Evolutionary conservation across 1,140 invertebrate genomes (phyloP).

Genomic region (Himalopsyche phryganea): DNA sequence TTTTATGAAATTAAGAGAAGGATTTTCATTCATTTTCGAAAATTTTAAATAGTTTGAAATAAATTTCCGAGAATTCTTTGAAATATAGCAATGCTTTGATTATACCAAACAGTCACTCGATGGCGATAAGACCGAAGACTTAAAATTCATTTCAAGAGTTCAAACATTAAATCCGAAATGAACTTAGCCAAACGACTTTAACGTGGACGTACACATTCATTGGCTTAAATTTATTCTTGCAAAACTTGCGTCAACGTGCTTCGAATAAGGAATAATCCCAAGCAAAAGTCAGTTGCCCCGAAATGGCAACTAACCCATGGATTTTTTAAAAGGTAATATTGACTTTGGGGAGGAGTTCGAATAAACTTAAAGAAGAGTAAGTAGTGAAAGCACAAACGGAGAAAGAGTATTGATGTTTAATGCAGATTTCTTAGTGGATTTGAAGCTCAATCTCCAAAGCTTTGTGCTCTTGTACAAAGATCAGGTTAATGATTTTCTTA

Average conservation of each 20-base stretch:
- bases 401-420: slow-evolving; percentile 32
- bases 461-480: slow-evolving; percentile 33
- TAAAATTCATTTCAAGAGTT: slow-evolving; percentile 25
- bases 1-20: too few relatives aligned
- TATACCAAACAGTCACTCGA: too few relatives aligned
- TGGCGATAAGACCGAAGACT: not conserved
- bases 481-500: slow-evolving; percentile 35
- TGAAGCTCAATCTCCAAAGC: slow-evolving; percentile 14
- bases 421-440: slow-evolving; percentile 33
- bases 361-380: slow-evolving; percentile 18
- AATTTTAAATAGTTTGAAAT: not conserved
- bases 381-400: not conserved
- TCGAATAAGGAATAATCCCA: slow-evolving; percentile 25
- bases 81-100: not conserved
- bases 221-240: slow-evolving; percentile 24
- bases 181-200: slow-evolving; percentile 31
- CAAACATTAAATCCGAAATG: slow-evolving; percentile 27
- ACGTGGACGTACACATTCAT: slow-evolving; percentile 28
- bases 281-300: slow-evolving; percentile 5
- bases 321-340: slow-evolving; percentile 30
- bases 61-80: not conserved
- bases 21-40: too few relatives aligned
- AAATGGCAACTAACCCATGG: slow-evolving; percentile 8
- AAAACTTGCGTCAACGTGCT: slow-evolving; percentile 28
- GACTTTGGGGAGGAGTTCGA: slow-evolving; percentile 21